A percentile compares a stretch with the other conserved stretches of the same genome.
Conservation (phyloP, 2,888 invertebrate species). For the Anarsia innoxiella region DNA sequence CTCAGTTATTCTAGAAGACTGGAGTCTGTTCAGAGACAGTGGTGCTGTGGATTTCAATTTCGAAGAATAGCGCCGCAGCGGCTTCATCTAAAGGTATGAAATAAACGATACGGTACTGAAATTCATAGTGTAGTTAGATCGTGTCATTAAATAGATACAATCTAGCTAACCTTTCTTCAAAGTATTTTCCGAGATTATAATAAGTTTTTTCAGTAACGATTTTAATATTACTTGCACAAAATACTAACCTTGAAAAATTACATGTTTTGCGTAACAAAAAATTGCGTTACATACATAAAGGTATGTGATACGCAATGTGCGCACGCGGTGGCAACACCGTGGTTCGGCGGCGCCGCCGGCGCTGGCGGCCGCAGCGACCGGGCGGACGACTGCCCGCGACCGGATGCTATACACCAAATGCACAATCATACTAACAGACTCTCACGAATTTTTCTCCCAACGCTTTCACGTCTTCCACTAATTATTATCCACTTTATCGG, state of each 20-base stretch:
- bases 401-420: conserved; percentile 68
- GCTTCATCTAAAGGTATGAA: too few species aligned
- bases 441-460: conserved; percentile 75
- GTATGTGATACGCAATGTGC: conserved; percentile 7
- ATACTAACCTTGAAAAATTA: conserved; percentile 11
- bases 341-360: conserved; percentile 4
- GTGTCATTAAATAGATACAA: too few species aligned
- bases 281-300: conserved; percentile 14
- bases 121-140: too few species aligned
- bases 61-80: too few species aligned
- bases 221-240: conserved; percentile 2
- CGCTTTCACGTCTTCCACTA: conserved; percentile 73
- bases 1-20: too few species aligned
- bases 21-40: too few species aligned
- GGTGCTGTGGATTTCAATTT: too few species aligned
- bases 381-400: conserved; percentile 31
- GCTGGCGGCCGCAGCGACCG: conserved; percentile 11
- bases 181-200: too few species aligned
- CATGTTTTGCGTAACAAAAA: conserved; percentile 12
- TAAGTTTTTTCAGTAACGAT: too few species aligned
- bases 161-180: too few species aligned
- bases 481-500: conserved; percentile 76
- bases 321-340: too few species aligned
- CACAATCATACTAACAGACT: conserved; percentile 72
- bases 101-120: too few species aligned